phyloP scores from a whole-genome alignment of 2,113 vertebrate genomes.

The Prietella phreatophila region DNA sequence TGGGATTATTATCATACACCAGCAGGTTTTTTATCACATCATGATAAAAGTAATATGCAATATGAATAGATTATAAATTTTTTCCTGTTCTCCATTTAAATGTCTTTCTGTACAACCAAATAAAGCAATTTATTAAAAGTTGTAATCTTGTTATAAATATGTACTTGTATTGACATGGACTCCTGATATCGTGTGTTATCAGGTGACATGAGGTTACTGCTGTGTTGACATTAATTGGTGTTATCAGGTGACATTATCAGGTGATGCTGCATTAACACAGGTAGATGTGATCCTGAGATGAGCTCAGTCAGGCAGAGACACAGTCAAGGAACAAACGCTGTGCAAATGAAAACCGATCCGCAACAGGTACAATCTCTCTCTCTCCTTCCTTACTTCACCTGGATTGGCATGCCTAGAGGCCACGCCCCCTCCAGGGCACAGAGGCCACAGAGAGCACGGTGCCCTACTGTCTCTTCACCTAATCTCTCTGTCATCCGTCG shows the following conservation, averaged over 20 bases:
- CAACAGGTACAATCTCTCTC: background rate
- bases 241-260: background rate
- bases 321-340: background rate
- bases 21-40: background rate
- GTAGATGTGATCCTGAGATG: background rate
- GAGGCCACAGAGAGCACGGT: background rate
- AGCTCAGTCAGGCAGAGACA: background rate
- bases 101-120: background rate
- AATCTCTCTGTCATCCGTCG: slow-evolving; percentile 2
- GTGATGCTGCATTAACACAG: background rate
- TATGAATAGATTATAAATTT: background rate
- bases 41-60: background rate
- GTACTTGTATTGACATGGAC: background rate
- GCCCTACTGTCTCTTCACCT: background rate
- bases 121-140: background rate
- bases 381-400: background rate
- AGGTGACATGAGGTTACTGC: background rate
- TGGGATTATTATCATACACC: background rate
- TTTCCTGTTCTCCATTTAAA: background rate
- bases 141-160: background rate
- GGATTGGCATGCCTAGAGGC: background rate
- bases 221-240: background rate
- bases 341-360: background rate
- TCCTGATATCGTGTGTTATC: background rate
- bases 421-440: background rate